Conservation (phyloP, 2,888 invertebrate genomes). For the Drosophila paranaensis region DNA sequence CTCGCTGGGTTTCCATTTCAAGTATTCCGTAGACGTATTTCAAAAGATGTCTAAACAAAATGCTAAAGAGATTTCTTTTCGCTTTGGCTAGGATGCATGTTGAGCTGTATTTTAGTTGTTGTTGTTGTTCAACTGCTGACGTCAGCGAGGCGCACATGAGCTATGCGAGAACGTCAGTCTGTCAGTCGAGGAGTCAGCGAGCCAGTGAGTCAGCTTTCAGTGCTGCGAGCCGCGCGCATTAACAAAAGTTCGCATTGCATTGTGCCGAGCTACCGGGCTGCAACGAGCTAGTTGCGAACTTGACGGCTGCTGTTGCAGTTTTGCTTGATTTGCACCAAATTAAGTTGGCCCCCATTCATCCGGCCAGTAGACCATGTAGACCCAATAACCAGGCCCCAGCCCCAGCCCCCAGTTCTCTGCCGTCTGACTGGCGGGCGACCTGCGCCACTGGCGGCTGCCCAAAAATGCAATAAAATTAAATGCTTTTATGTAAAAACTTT, state of each 20-base stretch:
- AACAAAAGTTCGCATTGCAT: constrained; percentile 40
- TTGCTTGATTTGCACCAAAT: constrained; percentile 78
- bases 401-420: constrained; percentile 16
- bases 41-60: constrained; percentile 61
- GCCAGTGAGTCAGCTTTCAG: constrained; percentile 18
- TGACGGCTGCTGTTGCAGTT: constrained; percentile 64
- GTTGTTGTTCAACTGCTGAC: constrained; percentile 41
- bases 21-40: constrained; percentile 27
- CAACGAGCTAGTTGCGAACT: constrained; percentile 41
- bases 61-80: constrained; percentile 32
- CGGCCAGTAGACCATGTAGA: constrained; percentile 58
- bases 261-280: constrained; percentile 27
- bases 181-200: background rate
- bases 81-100: constrained; percentile 44
- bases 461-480: constrained; percentile 80
- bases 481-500: constrained; percentile 79
- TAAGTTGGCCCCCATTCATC: constrained; percentile 65
- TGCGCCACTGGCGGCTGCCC: constrained; percentile 62
- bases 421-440: constrained; percentile 28
- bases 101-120: background rate
- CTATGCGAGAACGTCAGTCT: constrained; percentile 31
- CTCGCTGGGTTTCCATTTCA: constrained; percentile 39
- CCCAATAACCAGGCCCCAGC: constrained; percentile 22
- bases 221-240: constrained; percentile 24
- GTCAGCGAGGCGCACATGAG: constrained; percentile 53